Conservation (phyloP, 2,113 vertebrate species). For the Gallinago media region DNA sequence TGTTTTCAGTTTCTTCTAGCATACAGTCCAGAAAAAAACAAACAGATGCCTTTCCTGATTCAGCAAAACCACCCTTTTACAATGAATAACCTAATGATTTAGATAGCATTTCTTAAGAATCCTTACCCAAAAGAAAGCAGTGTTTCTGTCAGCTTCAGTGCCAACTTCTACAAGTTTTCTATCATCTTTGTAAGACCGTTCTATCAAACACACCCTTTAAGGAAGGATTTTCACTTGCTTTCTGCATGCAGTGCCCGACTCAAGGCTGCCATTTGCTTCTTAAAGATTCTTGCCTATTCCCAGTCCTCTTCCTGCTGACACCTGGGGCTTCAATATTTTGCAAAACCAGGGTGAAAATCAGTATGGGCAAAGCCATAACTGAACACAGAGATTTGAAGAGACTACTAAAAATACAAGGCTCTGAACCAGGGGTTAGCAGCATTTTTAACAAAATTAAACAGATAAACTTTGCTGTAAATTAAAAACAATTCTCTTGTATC, state of each 20-base stretch:
- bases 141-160: background rate
- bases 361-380: background rate
- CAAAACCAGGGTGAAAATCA: background rate
- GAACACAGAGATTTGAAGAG: background rate
- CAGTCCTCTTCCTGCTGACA: background rate
- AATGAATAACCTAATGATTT: background rate
- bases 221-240: background rate
- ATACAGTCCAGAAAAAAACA: background rate
- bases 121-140: background rate
- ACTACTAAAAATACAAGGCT: background rate
- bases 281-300: background rate
- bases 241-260: background rate
- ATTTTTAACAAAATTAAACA: constrained; percentile 31
- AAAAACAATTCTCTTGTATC: constrained; percentile 44
- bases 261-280: background rate
- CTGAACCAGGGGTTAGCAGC: background rate
- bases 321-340: background rate
- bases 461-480: constrained; percentile 43
- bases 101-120: background rate
- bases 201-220: background rate
- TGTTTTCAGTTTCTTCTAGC: background rate
- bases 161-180: background rate
- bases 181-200: background rate
- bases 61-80: background rate
- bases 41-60: background rate